phyloP scores from a whole-genome alignment of 2,888 invertebrate species.

The Blomia tropicalis region DNA sequence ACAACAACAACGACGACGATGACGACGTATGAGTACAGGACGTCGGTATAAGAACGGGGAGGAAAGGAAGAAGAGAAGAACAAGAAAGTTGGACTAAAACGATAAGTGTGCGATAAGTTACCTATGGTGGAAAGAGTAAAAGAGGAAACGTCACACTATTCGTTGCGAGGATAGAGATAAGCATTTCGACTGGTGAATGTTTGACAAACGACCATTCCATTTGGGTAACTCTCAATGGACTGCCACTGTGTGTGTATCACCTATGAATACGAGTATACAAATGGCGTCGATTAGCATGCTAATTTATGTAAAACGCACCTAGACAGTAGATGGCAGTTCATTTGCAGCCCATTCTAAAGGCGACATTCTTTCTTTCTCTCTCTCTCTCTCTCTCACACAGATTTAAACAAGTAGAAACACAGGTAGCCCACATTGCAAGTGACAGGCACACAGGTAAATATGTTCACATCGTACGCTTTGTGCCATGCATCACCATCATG shows the following conservation, averaged over 20 bases:
- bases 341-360: neutral
- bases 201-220: neutral
- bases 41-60: too few relatives aligned
- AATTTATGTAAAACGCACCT: conserved; percentile 11
- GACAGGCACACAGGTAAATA: too few relatives aligned
- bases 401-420: too few relatives aligned
- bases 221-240: neutral
- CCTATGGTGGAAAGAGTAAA: conserved; percentile 3
- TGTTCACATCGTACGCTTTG: too few relatives aligned
- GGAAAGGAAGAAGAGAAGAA: conserved; percentile 5
- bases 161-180: conserved; percentile 4
- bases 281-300: conserved; percentile 4
- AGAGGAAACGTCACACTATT: conserved; percentile 3
- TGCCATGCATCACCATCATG: too few relatives aligned
- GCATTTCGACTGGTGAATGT: neutral
- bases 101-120: too few relatives aligned
- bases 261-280: conserved; percentile 4
- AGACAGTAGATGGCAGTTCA: conserved; percentile 9
- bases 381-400: too few relatives aligned
- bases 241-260: neutral
- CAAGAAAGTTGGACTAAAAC: neutral
- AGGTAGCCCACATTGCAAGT: too few relatives aligned
- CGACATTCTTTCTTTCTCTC: too few relatives aligned
- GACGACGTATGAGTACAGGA: too few relatives aligned
- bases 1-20: too few relatives aligned